These are phyloP conservation scores for Pterostichus niger DNA, from an alignment of 2,888 invertebrate genomes.

Conservation along the genomic window DNA sequence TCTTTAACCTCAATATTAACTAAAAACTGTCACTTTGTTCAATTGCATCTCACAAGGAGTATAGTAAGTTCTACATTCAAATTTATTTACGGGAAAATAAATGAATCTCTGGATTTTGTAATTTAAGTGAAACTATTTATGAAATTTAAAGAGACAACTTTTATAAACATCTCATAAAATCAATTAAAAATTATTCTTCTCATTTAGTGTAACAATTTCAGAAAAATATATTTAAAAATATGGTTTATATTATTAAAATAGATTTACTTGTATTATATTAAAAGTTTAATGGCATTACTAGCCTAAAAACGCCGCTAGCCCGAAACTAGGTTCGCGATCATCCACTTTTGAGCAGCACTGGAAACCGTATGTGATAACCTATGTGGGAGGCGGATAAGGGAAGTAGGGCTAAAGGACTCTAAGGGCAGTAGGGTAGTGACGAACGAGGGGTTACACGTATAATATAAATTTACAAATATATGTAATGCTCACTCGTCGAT, in stretches of 20 bases:
- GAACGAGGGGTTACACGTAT: constrained; percentile 51
- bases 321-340: constrained; percentile 66
- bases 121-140: no score
- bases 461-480: constrained; percentile 58
- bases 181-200: constrained; percentile 25
- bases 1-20: no score
- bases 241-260: constrained; percentile 35
- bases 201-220: constrained; percentile 39
- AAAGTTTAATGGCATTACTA: constrained; percentile 11
- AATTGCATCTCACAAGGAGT: no score
- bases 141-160: constrained; percentile 16
- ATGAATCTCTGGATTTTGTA: no score
- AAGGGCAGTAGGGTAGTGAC: constrained; percentile 3
- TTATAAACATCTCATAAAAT: constrained; percentile 7
- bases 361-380: constrained; percentile 64
- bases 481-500: constrained; percentile 62
- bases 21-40: no score
- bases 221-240: constrained; percentile 39
- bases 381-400: constrained; percentile 16
- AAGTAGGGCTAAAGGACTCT: constrained; percentile 12
- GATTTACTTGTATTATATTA: constrained; percentile 35
- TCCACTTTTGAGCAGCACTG: constrained; percentile 67
- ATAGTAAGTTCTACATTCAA: no score
- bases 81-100: no score
- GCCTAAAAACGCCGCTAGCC: constrained; percentile 61